Evolutionary conservation across 2,888 invertebrate species (phyloP), one percentile per base, ranked within the genome.

Genomic region (Synanthedon myopaeformis): DNA sequence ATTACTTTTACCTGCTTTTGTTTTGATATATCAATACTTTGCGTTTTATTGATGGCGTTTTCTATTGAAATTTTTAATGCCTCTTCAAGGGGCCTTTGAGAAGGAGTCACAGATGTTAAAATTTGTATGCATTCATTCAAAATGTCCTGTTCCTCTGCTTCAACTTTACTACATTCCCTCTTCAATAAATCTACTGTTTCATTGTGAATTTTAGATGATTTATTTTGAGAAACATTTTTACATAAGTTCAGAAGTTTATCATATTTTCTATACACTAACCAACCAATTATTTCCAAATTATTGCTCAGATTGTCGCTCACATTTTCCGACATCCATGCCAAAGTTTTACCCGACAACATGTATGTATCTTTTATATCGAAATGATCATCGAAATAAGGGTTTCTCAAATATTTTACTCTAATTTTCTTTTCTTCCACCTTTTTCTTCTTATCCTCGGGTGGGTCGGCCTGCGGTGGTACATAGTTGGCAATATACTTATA

Each of bases 341-440:
- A 79, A 2, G 96, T 94, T 86, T 98, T 98, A 0, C 97, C 97
- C 52, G 94, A 88, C 48, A 96, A 82, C 67, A 91, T 89, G 28
- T 89, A 75, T 5, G 92, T 90, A 61, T 95, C 92, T 56, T 79
- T 89, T 17, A 97, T 87, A 79, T 96, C 96, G 82, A 96, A 96
- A 76, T 98, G 97, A 69, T 95, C 94, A 83, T 98, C 97, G 79
- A 93, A 93, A 72, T 89, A 95, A 0, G 93, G 92, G 72, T 96
- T 96, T 65, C 94, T 89, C 45, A 99, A 69, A 72, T 89, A 97
- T 55, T 89, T 89, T 0, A 98, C 92, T 61, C 96, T 89, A 8
- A 96, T 89, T 81, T 92, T 93, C 23, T 91, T 81, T 81, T 91
- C 90, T 66, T 91, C 91, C n/a, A 82, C 81, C 58, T 89, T 87